Percentiles rank a stretch among this genome's conserved stretches.
Conservation (phyloP, 2,797 vertebrate genomes). For the Merluccius polli region DNA sequence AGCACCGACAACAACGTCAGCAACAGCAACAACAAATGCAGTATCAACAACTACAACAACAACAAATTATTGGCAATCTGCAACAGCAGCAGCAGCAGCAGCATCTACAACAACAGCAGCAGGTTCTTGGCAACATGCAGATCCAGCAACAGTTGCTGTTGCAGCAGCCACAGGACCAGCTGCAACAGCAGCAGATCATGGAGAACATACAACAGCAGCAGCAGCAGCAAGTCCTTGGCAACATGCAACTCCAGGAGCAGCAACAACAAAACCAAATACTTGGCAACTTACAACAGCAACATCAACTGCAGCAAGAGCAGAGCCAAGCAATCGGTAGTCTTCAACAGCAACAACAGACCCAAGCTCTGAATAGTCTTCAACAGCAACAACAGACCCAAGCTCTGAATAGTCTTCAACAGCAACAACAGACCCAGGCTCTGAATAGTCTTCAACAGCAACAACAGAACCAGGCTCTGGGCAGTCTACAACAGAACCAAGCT, state of each 20-base stretch:
- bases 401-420: slow-evolving; percentile 39
- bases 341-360: slow-evolving; percentile 64
- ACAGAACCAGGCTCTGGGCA: slow-evolving; percentile 31
- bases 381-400: slow-evolving; percentile 56
- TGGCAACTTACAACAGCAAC: slow-evolving; percentile 70
- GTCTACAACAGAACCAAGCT: slow-evolving; percentile 34
- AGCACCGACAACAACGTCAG: slow-evolving; percentile 56
- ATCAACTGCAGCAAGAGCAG: slow-evolving; percentile 54
- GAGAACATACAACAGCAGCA: slow-evolving; percentile 67
- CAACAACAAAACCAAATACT: slow-evolving; percentile 73
- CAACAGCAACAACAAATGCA: slow-evolving; percentile 51
- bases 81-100: slow-evolving; percentile 53
- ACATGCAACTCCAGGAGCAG: slow-evolving; percentile 72
- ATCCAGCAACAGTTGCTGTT: slow-evolving; percentile 71
- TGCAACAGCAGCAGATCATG: slow-evolving; percentile 56
- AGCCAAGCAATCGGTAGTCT: slow-evolving; percentile 28
- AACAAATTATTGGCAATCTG: slow-evolving; percentile 63
- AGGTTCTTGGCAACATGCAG: slow-evolving; percentile 63
- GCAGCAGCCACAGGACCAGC: slow-evolving; percentile 62
- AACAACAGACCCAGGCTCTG: slow-evolving; percentile 70
- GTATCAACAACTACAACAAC: slow-evolving; percentile 40
- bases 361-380: slow-evolving; percentile 70
- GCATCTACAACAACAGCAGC: slow-evolving; percentile 73
- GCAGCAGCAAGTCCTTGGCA: slow-evolving; percentile 73
- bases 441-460: slow-evolving; percentile 71